Base-by-base conservation (phyloP, 2,888 invertebrate species). In the Atherix ibis region DNA sequence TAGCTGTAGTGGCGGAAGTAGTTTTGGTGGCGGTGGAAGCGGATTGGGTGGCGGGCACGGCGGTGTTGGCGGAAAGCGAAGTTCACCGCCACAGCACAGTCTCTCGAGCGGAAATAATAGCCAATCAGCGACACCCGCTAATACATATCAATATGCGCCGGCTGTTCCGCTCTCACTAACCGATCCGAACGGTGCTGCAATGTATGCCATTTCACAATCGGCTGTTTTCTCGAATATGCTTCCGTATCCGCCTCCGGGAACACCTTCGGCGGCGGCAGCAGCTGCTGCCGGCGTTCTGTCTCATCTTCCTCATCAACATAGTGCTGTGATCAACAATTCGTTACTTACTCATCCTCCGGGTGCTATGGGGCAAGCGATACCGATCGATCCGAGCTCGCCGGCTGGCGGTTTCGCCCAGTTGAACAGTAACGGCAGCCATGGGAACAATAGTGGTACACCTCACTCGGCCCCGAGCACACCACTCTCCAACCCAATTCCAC, bases 401-500 rank as follows among this genome's bases (percentile, higher is more conserved):
- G 29, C n/a, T 14, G 25, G 29, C 12, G 18, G 29, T 5, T 12
- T 30, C 6, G 12, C 30, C n/a, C n/a, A 25, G 4, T 5, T 24
- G 16, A 29, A 30, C 18, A 19, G 34, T n/a, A 36, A 31, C 27
- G 31, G 22, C 16, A 35, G 19, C n/a, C 40, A 39, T 29, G 35
- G 27, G 3, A 43, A 43, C 13, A 49, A 37, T 24, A 41, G 39
- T 25, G 44, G 44, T 15, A 41, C 51, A 3, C 54, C 59, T 2
- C 61, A 61, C 35, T 61, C 61, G 19, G 56, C 60, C 15, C 58
- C 61, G 4, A 57, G 57, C 34, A 61, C 61, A n/a, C 61, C 61
- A 15, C 50, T 52, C 34, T 51, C 53, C 5, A 38, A 42, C 34
- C 42, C 48, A 16, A 25, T 41, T 15, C 37, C 43, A 16, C 18